Evolutionary conservation across 2,113 vertebrate species (phyloP).

Genomic region (Xerus inauris): DNA sequence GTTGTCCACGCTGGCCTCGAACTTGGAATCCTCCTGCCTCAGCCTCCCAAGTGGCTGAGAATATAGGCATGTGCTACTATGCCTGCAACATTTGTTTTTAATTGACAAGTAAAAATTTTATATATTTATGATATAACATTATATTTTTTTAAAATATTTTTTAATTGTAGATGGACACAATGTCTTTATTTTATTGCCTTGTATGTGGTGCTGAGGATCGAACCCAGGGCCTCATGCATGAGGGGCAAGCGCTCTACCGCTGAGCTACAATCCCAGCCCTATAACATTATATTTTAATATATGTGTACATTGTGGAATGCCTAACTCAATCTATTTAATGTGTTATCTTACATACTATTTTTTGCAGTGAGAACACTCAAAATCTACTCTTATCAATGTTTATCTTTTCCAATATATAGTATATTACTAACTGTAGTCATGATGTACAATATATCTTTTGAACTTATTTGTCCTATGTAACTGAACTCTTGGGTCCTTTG

Average conservation of each 20-base stretch:
- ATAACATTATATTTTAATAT: not conserved
- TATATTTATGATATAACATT: not conserved
- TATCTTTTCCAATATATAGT: not conserved
- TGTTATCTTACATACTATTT: not conserved
- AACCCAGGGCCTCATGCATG: no score
- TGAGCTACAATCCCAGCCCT: no score
- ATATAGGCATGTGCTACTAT: not conserved
- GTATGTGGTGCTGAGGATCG: no score
- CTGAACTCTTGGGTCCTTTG: not conserved
- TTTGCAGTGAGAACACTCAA: not conserved
- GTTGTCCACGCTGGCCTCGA: not conserved
- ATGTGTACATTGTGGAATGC: not conserved
- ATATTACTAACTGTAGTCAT: not conserved
- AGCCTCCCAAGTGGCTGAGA: not conserved
- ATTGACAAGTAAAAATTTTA: not conserved
- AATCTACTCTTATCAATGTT: not conserved
- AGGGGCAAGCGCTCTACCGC: no score
- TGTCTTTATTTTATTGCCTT: no score
- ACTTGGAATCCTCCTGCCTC: not conserved
- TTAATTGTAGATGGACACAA: no score
- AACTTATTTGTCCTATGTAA: not conserved
- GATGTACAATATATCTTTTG: not conserved
- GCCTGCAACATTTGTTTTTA: not conserved
- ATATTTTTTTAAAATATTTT: no score
- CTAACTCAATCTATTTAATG: not conserved